Percentiles rank a stretch among this genome's conserved stretches.
Conservation (phyloP, 1,140 invertebrate species). For the Drosophila sp. region DNA sequence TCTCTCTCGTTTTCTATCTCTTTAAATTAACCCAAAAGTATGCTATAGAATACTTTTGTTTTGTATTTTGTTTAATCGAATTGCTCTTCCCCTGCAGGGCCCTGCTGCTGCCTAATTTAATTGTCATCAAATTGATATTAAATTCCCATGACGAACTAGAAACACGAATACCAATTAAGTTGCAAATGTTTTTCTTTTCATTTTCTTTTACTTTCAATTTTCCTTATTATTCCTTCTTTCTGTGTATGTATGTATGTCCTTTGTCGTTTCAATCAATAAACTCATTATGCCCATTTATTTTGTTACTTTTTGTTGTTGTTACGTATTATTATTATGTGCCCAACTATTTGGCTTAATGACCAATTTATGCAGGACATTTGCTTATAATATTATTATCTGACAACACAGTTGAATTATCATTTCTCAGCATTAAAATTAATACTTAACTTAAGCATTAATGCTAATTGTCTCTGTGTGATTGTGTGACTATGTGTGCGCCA, state of each 20-base stretch:
- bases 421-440: constrained; percentile 2
- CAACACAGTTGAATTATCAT: constrained; percentile 30
- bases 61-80: background rate
- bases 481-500: background rate
- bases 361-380: constrained; percentile 40
- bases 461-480: background rate
- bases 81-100: constrained; percentile 14
- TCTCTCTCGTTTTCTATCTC: background rate
- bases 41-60: background rate
- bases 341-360: constrained; percentile 46
- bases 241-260: constrained; percentile 1
- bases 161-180: constrained; percentile 42
- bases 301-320: constrained; percentile 28
- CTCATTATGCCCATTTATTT: constrained; percentile 45
- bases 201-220: constrained; percentile 1
- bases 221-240: background rate
- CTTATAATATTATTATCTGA: constrained; percentile 38
- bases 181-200: constrained; percentile 14
- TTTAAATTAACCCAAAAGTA: constrained; percentile 11
- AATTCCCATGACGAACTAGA: constrained; percentile 43
- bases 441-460: background rate
- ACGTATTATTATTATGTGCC: constrained; percentile 30
- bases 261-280: constrained; percentile 53
- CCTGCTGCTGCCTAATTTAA: constrained; percentile 22
- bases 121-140: constrained; percentile 65